Percentiles rank a stretch among this genome's conserved stretches.
Conservation (phyloP, 2,888 invertebrate species). For the Xanthia togata region DNA sequence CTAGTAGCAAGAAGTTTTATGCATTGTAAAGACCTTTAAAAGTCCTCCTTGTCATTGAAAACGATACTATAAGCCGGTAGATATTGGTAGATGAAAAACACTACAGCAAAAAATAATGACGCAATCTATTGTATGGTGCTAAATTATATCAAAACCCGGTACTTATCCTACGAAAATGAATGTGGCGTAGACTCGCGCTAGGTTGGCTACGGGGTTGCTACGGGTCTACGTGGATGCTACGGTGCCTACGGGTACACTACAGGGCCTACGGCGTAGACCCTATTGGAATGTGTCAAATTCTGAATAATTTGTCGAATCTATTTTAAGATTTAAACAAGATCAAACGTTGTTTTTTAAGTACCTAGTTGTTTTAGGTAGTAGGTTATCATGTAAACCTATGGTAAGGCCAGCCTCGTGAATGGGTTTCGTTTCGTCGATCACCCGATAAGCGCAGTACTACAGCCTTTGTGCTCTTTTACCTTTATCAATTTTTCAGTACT, state of each 20-base stretch:
- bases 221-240: slow-evolving; percentile 5
- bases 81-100: neutral
- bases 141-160: neutral
- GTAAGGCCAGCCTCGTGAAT: neutral
- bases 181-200: neutral
- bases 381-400: too few species aligned
- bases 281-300: too few species aligned
- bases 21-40: slow-evolving; percentile 4
- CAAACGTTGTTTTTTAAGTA: neutral
- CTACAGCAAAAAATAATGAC: neutral
- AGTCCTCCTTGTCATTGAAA: neutral
- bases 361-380: too few species aligned
- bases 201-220: neutral
- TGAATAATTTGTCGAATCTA: neutral
- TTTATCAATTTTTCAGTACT: neutral
- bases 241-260: neutral
- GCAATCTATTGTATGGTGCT: too few species aligned
- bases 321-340: neutral
- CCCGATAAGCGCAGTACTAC: neutral
- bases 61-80: neutral
- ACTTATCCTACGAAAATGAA: neutral
- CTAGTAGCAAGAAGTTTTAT: slow-evolving; percentile 5
- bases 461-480: neutral
- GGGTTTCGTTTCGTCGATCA: neutral
- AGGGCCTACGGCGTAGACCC: slow-evolving; percentile 14